A percentile compares a stretch with the other conserved stretches of the same genome.
Conservation (phyloP, 2,113 vertebrate genomes). For the Eulemur rufifrons region DNA sequence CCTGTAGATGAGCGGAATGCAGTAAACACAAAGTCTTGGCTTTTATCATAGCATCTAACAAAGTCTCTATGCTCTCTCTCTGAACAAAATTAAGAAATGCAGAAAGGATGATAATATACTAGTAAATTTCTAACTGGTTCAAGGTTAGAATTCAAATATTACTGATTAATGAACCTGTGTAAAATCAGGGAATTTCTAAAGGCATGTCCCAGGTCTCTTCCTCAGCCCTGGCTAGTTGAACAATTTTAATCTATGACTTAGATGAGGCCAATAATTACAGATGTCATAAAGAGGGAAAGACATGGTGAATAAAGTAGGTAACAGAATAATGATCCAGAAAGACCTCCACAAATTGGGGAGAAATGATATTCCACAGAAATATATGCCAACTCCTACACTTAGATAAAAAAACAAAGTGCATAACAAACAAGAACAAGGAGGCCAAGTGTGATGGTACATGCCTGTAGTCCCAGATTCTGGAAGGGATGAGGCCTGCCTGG, state of each 20-base stretch:
- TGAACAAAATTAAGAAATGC: neutral
- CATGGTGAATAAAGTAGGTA: neutral
- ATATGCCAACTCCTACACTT: neutral
- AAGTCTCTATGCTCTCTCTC: neutral
- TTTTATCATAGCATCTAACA: neutral
- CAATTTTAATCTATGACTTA: neutral
- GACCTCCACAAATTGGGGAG: neutral
- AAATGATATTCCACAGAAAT: neutral
- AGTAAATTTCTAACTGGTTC: neutral
- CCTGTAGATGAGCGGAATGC: neutral
- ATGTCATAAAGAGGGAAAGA: neutral
- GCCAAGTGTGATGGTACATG: neutral
- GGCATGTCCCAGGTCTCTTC: neutral
- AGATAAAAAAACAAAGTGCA: neutral
- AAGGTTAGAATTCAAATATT: neutral
- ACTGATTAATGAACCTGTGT: neutral
- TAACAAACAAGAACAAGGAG: neutral
- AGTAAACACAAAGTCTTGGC: neutral
- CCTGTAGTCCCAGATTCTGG: neutral
- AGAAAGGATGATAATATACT: neutral
- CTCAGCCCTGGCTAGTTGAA: neutral
- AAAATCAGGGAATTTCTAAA: neutral
- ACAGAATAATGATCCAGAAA: constrained; percentile 9
- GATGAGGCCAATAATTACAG: neutral
- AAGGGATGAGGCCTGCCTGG: neutral